A percentile compares a stretch with the other conserved stretches of the same genome.
phyloP scores from a whole-genome alignment of 2,113 vertebrate species.

The Pelvicachromis taeniatus region DNA sequence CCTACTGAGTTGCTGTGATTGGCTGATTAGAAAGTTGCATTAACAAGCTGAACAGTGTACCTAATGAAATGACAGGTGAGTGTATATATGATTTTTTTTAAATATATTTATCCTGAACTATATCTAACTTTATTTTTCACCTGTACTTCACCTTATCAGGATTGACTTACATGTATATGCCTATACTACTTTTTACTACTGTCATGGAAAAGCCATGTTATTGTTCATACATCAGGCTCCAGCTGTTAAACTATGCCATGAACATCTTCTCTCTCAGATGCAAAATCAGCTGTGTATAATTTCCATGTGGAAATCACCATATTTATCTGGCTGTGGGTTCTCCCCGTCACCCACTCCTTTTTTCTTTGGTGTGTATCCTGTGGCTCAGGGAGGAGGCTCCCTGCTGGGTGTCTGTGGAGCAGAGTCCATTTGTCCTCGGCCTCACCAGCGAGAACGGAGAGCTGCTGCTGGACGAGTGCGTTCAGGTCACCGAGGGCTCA shows the following conservation, averaged over 20 bases:
- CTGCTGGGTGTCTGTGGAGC: slow-evolving; percentile 55
- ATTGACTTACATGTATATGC: neutral
- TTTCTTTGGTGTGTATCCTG: neutral
- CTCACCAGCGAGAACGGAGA: slow-evolving; percentile 60
- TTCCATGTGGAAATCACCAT: neutral
- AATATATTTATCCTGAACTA: neutral
- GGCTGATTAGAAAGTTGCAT: neutral
- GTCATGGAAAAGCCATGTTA: neutral
- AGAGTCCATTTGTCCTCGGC: slow-evolving; percentile 73
- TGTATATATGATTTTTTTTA: neutral
- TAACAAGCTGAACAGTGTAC: neutral
- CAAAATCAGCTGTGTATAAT: neutral
- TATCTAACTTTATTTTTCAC: neutral
- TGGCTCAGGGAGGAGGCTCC: slow-evolving; percentile 62
- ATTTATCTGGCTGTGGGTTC: neutral
- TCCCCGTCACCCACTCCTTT: neutral
- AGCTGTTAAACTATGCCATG: neutral
- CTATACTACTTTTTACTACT: neutral
- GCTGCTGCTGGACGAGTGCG: slow-evolving; percentile 64
- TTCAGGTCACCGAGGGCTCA: slow-evolving; percentile 61
- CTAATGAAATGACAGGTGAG: neutral
- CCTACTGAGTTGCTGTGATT: neutral
- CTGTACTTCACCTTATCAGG: neutral
- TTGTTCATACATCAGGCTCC: neutral
- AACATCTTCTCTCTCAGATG: neutral